These are phyloP conservation scores for Popillia japonica DNA, from an alignment of 1,140 invertebrate species.

Conservation along the genomic window DNA sequence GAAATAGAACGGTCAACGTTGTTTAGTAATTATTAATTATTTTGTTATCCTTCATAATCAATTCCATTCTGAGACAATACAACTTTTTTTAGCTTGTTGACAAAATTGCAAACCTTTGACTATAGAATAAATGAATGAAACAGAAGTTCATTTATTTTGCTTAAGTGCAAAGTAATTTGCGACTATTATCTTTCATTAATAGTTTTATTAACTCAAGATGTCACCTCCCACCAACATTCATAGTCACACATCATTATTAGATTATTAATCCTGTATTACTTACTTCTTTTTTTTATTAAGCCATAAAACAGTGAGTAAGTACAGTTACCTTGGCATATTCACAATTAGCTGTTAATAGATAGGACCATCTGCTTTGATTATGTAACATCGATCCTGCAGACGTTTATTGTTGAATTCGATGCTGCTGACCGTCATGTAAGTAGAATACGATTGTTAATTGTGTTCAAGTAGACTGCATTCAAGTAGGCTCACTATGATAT, in stretches of 20 bases:
- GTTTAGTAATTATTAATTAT: too few relatives aligned
- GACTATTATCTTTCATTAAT: too few relatives aligned
- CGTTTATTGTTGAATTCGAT: background rate
- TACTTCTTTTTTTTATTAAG: background rate
- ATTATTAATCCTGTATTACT: background rate
- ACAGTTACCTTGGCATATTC: conserved; percentile 4
- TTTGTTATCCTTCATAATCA: too few relatives aligned
- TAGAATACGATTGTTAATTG: conserved; percentile 1
- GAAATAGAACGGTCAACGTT: too few relatives aligned
- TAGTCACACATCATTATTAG: background rate
- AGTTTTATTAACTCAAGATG: background rate
- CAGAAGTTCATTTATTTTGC: too few relatives aligned
- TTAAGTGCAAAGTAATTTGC: too few relatives aligned
- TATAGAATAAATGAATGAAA: too few relatives aligned
- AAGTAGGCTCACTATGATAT: background rate
- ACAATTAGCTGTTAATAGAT: conserved; percentile 20
- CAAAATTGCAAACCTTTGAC: too few relatives aligned
- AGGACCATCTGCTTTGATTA: conserved; percentile 12
- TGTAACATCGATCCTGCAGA: background rate
- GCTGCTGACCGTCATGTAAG: background rate
- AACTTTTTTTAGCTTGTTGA: too few relatives aligned
- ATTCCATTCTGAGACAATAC: too few relatives aligned
- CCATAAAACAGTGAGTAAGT: background rate
- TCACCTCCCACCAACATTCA: background rate
- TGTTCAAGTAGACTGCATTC: background rate